These are phyloP conservation scores for Hemistola chrysoprasaria DNA, from an alignment of 2,888 invertebrate genomes.

Conservation along the genomic window DNA sequence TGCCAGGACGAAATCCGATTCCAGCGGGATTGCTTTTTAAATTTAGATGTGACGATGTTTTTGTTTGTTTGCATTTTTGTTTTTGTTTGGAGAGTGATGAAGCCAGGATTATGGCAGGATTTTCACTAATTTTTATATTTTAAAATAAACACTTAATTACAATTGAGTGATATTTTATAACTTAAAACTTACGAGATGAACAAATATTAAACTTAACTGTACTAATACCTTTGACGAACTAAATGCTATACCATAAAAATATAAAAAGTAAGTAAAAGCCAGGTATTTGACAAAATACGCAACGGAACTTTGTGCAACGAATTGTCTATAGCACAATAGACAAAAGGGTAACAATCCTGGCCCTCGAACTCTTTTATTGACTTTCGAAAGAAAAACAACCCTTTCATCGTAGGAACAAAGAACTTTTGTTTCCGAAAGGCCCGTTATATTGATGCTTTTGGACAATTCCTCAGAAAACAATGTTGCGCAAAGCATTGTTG, in stretches of 20 bases:
- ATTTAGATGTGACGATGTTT: conserved; percentile 75
- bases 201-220: too few species aligned
- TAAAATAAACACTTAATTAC: too few species aligned
- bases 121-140: too few species aligned
- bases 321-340: conserved; percentile 57
- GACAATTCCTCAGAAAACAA: conserved; percentile 55
- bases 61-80: conserved; percentile 39
- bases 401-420: conserved; percentile 65
- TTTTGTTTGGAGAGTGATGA: conserved; percentile 37
- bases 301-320: conserved; percentile 65
- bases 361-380: conserved; percentile 69
- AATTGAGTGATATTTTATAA: too few species aligned
- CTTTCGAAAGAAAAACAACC: conserved; percentile 71
- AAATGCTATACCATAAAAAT: too few species aligned
- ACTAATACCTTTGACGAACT: too few species aligned
- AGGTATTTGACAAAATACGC: conserved; percentile 35
- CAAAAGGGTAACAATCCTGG: conserved; percentile 67
- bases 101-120: conserved; percentile 1
- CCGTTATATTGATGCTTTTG: conserved; percentile 68
- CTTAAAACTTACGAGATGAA: too few species aligned
- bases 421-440: conserved; percentile 53
- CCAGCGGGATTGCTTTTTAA: conserved; percentile 75
- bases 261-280: conserved; percentile 15
- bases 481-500: conserved; percentile 34
- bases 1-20: conserved; percentile 62